Conservation (phyloP, 2,113 vertebrate species). For the Clarias magur region DNA sequence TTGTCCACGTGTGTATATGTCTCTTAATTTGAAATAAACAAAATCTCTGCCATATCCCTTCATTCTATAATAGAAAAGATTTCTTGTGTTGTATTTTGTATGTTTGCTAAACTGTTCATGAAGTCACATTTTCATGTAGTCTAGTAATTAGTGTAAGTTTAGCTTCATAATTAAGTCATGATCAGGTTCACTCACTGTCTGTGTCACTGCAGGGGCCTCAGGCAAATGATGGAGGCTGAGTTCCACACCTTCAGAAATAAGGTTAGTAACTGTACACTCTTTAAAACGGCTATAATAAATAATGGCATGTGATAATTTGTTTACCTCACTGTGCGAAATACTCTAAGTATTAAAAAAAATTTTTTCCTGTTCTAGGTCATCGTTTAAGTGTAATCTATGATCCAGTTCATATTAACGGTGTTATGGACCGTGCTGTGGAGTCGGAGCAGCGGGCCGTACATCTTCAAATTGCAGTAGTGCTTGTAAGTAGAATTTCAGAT, state of each 20-base stretch:
- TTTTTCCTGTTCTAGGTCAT: slow-evolving; percentile 17
- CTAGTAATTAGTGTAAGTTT: not conserved
- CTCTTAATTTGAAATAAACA: not conserved
- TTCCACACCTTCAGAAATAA: not conserved
- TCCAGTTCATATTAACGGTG: not conserved
- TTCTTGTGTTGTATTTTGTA: not conserved
- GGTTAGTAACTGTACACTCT: slow-evolving; percentile 48
- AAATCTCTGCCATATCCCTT: not conserved
- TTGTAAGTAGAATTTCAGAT: not conserved
- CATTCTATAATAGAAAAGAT: not conserved
- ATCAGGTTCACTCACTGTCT: slow-evolving; percentile 61
- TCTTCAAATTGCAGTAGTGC: not conserved
- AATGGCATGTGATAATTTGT: not conserved
- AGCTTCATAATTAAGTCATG: slow-evolving; percentile 20
- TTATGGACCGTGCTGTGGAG: not conserved
- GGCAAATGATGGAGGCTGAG: slow-evolving; percentile 67
- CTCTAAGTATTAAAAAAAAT: too few species aligned
- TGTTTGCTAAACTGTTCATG: not conserved
- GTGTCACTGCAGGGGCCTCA: slow-evolving; percentile 67
- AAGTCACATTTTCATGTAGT: not conserved
- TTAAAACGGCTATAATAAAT: not conserved
- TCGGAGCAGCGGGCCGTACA: slow-evolving; percentile 14
- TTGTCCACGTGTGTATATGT: too few species aligned
- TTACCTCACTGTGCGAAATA: not conserved
- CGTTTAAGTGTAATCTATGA: slow-evolving; percentile 1